These are phyloP conservation scores for Andricus quercusramuli DNA, from an alignment of 2,888 invertebrate genomes.

Conservation along the genomic window DNA sequence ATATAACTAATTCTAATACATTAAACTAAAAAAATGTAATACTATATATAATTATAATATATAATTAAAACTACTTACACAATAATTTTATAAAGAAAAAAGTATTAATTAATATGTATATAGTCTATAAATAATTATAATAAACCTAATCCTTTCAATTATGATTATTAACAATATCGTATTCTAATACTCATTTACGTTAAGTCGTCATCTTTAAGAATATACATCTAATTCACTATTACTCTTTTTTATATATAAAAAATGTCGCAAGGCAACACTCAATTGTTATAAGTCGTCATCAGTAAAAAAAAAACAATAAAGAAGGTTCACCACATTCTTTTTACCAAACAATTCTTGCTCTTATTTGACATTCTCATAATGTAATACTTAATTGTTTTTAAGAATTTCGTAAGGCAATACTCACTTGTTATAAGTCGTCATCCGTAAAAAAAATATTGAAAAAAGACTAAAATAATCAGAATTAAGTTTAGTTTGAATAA, in stretches of 20 bases:
- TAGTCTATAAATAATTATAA: background rate
- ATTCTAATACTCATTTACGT: background rate
- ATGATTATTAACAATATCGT: background rate
- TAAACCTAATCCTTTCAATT: background rate
- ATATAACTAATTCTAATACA: too few relatives aligned
- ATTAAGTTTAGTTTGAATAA: too few relatives aligned
- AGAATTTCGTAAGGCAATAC: background rate
- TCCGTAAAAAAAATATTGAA: background rate
- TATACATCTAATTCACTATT: background rate
- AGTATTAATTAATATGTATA: background rate
- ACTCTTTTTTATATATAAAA: background rate
- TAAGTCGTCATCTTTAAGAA: constrained; percentile 1
- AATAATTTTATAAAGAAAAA: background rate
- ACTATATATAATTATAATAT: background rate
- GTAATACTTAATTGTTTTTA: background rate
- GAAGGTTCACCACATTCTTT: too few relatives aligned
- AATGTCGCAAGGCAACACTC: background rate
- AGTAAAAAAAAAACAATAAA: background rate
- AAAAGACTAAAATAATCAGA: too few relatives aligned
- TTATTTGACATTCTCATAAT: too few relatives aligned
- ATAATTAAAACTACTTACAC: background rate
- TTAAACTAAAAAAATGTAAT: too few relatives aligned
- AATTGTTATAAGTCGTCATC: background rate
- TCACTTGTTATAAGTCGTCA: background rate
- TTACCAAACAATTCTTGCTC: too few relatives aligned